A percentile compares a stretch with the other conserved stretches of the same genome.
Evolutionary conservation across 1,140 invertebrate genomes (phyloP).

Genomic region (Solenopsis fugax): DNA sequence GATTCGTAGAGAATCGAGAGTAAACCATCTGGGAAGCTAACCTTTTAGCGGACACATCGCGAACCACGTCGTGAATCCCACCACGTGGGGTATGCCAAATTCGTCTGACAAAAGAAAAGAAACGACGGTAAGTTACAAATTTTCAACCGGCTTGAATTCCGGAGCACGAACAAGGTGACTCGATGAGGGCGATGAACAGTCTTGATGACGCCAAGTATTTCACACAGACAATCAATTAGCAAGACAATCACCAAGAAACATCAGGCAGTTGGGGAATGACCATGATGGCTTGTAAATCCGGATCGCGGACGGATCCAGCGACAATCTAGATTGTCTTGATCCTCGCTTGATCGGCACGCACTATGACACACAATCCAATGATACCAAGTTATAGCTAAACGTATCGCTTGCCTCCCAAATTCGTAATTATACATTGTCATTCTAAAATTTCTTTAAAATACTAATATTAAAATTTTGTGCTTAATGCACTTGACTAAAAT

Average conservation of each 20-base stretch:
- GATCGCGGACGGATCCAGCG: constrained; percentile 38
- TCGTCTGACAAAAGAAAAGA: constrained; percentile 80
- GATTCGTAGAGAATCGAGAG: constrained; percentile 59
- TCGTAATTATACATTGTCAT: not conserved
- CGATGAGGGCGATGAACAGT: constrained; percentile 23
- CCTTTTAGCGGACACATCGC: constrained; percentile 88
- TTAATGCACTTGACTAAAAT: not conserved
- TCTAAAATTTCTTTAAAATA: not conserved
- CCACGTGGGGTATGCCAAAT: constrained; percentile 85
- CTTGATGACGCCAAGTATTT: constrained; percentile 33
- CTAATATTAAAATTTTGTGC: not conserved
- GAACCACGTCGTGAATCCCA: constrained; percentile 88
- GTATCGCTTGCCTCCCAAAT: constrained; percentile 52
- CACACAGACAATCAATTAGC: constrained; percentile 41
- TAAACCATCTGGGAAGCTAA: constrained; percentile 81
- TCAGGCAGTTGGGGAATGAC: constrained; percentile 46
- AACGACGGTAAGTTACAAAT: constrained; percentile 43
- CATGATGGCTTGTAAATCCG: constrained; percentile 46
- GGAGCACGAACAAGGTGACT: constrained; percentile 19
- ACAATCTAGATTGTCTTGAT: constrained; percentile 43
- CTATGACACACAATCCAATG: constrained; percentile 44
- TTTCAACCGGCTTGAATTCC: constrained; percentile 22
- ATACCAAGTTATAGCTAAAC: constrained; percentile 46
- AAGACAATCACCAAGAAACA: constrained; percentile 55
- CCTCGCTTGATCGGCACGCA: constrained; percentile 42